phyloP scores from a whole-genome alignment of 2,113 vertebrate genomes.

The Trogon surrucura region DNA sequence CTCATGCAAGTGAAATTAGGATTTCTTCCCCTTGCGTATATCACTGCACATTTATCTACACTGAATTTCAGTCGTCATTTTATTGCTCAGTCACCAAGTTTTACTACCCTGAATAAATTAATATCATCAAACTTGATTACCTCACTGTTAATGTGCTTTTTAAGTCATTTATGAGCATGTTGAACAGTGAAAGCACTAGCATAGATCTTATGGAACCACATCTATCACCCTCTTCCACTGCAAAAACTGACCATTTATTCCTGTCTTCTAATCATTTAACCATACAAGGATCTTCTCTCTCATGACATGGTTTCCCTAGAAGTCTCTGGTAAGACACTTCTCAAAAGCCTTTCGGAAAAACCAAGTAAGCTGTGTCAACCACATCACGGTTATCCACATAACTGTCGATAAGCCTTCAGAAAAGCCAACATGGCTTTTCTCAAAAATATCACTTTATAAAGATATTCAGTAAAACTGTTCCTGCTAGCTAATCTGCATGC shows the following conservation, averaged over 20 bases:
- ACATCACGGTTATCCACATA: background rate
- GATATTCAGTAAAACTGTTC: background rate
- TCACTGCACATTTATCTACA: conserved; percentile 3
- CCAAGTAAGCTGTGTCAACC: background rate
- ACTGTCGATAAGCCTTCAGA: background rate
- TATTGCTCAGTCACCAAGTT: conserved; percentile 48
- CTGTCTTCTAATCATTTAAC: background rate
- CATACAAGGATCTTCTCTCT: background rate
- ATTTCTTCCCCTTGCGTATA: background rate
- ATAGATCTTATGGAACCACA: background rate
- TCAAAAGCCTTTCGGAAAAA: background rate
- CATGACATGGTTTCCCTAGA: background rate
- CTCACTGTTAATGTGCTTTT: background rate
- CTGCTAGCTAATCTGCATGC: background rate
- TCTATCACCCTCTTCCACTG: background rate
- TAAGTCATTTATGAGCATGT: background rate
- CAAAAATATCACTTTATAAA: background rate
- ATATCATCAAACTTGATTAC: conserved; percentile 21
- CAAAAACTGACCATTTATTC: background rate
- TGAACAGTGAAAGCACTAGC: background rate
- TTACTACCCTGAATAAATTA: conserved; percentile 42
- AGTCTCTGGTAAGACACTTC: background rate
- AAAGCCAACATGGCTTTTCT: background rate
- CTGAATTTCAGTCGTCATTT: conserved; percentile 28
- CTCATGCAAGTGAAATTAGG: conserved; percentile 1